Evolutionary conservation across 2,797 vertebrate genomes (phyloP).

Genomic region (Crossoptilon crossoptilon): DNA sequence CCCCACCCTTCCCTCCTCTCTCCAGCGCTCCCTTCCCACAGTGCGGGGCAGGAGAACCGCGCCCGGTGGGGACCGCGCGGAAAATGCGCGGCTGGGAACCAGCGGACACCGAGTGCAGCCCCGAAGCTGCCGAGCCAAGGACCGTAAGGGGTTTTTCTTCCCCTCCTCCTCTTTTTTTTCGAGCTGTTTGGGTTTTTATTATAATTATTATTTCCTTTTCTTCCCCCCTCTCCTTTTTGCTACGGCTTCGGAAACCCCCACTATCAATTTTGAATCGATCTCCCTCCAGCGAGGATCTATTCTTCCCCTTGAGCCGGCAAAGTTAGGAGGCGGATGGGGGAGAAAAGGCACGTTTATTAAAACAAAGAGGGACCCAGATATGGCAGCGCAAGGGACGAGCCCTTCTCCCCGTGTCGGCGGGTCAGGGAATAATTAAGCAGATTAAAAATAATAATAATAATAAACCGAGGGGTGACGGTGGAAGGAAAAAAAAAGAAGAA

Average conservation of each 20-base stretch:
- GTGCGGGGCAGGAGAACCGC: not conserved
- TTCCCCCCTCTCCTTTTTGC: too few relatives aligned
- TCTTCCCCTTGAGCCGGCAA: not conserved
- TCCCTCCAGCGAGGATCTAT: not conserved
- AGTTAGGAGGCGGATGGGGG: not conserved
- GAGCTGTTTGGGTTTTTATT: too few relatives aligned
- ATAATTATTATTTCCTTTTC: too few relatives aligned
- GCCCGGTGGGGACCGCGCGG: not conserved
- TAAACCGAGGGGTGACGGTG: not conserved
- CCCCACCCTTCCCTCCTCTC: not conserved
- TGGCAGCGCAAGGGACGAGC: not conserved
- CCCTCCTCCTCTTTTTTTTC: too few relatives aligned
- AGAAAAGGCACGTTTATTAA: constrained; percentile 2
- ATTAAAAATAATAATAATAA: not conserved
- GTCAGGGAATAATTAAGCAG: not conserved
- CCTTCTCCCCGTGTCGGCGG: not conserved
- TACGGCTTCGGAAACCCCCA: not conserved
- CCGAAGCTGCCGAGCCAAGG: not conserved
- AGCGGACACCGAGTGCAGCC: not conserved
- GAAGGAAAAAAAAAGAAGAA: not conserved
- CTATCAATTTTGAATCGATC: not conserved
- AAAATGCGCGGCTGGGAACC: not conserved
- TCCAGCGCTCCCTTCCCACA: not conserved
- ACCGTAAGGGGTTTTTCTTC: constrained; percentile 30
- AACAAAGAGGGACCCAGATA: constrained; percentile 41